phyloP scores from a whole-genome alignment of 2,888 invertebrate species.

The Lasioglossum figueresi region DNA sequence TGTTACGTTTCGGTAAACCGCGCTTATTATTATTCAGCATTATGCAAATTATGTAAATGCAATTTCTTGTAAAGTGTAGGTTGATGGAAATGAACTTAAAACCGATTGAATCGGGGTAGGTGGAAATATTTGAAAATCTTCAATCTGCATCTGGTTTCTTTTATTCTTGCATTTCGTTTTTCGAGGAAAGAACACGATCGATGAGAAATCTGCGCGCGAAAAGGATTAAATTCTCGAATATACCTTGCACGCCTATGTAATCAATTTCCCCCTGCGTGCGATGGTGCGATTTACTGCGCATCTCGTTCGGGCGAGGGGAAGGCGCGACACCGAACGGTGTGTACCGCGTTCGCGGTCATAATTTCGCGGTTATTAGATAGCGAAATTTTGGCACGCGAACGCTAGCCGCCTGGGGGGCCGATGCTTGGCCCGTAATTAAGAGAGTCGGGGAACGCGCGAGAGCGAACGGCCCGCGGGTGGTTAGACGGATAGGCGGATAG shows the following conservation, averaged over 20 bases:
- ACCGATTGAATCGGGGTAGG: not conserved
- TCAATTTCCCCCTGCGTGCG: not conserved
- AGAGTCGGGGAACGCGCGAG: constrained; percentile 1
- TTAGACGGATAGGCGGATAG: constrained; percentile 20
- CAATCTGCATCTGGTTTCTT: not conserved
- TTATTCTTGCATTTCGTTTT: too few relatives aligned
- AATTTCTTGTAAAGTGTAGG: not conserved
- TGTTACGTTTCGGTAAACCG: not conserved
- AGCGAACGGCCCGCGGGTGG: not conserved
- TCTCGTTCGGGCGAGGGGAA: constrained; percentile 18
- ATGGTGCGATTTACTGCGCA: not conserved
- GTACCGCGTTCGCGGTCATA: not conserved
- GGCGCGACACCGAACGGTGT: constrained; percentile 26
- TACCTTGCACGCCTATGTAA: not conserved
- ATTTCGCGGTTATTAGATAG: constrained; percentile 42
- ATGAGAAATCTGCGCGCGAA: too few relatives aligned
- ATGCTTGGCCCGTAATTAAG: constrained; percentile 32
- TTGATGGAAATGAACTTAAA: not conserved
- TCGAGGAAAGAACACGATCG: too few relatives aligned
- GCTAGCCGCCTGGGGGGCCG: not conserved
- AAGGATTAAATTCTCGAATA: too few relatives aligned
- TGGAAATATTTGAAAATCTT: not conserved
- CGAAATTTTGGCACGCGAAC: constrained; percentile 15
- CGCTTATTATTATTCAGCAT: not conserved
- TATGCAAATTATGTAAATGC: constrained; percentile 5